Conservation (phyloP, 2,113 vertebrate genomes). For the Thryonomys swinderianus region DNA sequence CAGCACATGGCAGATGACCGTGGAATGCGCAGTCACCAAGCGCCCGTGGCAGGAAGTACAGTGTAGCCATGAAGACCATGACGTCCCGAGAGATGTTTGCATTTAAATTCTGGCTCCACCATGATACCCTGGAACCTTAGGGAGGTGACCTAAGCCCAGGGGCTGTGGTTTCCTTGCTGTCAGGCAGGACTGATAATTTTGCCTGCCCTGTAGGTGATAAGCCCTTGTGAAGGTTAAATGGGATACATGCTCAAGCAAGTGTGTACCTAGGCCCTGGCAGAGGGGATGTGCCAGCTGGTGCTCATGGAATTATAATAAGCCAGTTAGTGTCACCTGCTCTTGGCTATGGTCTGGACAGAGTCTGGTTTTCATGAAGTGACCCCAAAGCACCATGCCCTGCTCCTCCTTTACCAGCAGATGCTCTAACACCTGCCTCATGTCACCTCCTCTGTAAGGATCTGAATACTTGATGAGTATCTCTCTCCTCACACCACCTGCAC, state of each 20-base stretch:
- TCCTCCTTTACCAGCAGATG: background rate
- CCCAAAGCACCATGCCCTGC: background rate
- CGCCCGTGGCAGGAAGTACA: background rate
- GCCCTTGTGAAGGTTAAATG: background rate
- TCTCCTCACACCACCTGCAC: background rate
- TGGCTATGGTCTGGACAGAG: background rate
- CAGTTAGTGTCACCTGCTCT: background rate
- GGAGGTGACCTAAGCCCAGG: background rate
- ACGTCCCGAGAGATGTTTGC: background rate
- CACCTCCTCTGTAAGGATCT: background rate
- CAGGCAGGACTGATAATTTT: background rate
- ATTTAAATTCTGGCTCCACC: background rate
- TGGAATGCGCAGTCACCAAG: background rate
- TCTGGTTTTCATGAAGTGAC: background rate
- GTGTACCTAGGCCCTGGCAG: background rate
- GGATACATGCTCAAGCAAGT: background rate
- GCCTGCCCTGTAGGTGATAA: background rate
- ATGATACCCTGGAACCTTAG: background rate
- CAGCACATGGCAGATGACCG: background rate
- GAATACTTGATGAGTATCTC: background rate
- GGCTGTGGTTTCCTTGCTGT: background rate
- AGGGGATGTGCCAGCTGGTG: background rate
- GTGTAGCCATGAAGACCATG: background rate
- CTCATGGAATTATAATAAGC: background rate
- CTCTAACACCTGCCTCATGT: background rate